Evolutionary conservation across 2,797 vertebrate genomes (phyloP), one percentile per base, ranked within the genome.

Genomic region (Odontamblyopus lacepedii): DNA sequence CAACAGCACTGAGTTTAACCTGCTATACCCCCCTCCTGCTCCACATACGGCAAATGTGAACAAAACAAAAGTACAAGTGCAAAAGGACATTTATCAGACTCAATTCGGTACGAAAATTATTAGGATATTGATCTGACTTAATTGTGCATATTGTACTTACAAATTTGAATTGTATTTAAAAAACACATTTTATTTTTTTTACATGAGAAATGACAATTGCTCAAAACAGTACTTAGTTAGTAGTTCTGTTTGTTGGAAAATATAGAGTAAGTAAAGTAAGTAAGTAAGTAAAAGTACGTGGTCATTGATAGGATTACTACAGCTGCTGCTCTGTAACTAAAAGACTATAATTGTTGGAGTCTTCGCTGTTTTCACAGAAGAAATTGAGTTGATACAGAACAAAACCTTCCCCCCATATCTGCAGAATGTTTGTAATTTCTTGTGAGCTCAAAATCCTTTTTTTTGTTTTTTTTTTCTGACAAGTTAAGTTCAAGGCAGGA

Each of bases 391-490:
- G 48, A 51, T 51, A 51, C 4, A 51, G 6, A 85, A 82, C 78
- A 50, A 81, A 64, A 72, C 72, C 16, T 56, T 56, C n/a, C 7
- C 7, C 60, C 83, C 50, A 78, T 81, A 89, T 87, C 78, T 81
- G 61, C 73, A 59, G 80, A 78, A 7, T 38, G 35, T 83, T 86
- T 76, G 78, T 83, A 79, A 85, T 89, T 89, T 83, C 78, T 78
- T 73, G 86, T 88, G 70, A 89, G 84, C 88, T 83, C 88, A 84
- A 85, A 83, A 84, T 73, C 78, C 67, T 72, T 84, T 83, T 81
- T 87, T 76, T 85, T 82, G 71, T 84, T 83, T 81, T 87, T 76
- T 85, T 82, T 85, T 88, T 69, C 63, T 74, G 78, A 79, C 84
- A 81, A 80, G 76, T 74, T 61, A 78, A 83, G 81, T 80, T 81